Evolutionary conservation across 1,140 invertebrate species (phyloP).

Genomic region (Pygmarrhopalites habei): DNA sequence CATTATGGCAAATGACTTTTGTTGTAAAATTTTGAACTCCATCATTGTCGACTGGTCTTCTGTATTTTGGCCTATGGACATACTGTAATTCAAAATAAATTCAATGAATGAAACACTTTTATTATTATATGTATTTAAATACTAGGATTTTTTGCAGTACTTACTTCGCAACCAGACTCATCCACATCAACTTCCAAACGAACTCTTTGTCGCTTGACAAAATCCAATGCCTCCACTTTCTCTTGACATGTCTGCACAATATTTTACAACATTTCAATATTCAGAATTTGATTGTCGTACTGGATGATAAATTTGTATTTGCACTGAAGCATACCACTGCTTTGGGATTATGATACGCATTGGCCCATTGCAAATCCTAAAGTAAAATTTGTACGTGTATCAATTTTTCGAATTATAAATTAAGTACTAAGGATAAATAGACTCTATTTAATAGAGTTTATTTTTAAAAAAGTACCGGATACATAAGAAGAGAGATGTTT

Average conservation of each 20-base stretch:
- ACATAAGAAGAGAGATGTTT: slow-evolving; percentile 28
- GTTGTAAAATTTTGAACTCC: slow-evolving; percentile 22
- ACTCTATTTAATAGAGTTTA: too few species aligned
- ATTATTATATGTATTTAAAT: too few species aligned
- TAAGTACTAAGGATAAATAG: too few species aligned
- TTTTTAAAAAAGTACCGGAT: too few species aligned
- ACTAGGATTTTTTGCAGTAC: too few species aligned
- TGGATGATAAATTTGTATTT: too few species aligned
- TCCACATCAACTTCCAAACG: slow-evolving; percentile 56
- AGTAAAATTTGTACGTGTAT: too few species aligned
- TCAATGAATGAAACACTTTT: too few species aligned
- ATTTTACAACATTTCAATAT: too few species aligned
- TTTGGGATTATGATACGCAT: slow-evolving; percentile 37
- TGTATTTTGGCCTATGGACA: slow-evolving; percentile 21
- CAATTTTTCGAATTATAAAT: too few species aligned
- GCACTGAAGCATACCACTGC: slow-evolving; percentile 29
- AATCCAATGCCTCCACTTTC: slow-evolving; percentile 58
- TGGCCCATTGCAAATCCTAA: slow-evolving; percentile 34
- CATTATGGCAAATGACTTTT: slow-evolving; percentile 48
- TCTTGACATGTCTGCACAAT: slow-evolving; percentile 64
- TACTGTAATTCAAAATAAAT: too few species aligned
- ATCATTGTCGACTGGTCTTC: slow-evolving; percentile 12
- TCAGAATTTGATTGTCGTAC: too few species aligned
- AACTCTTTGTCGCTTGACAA: slow-evolving; percentile 66
- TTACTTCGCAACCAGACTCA: slow-evolving; percentile 46